Evolutionary conservation across 1,140 invertebrate genomes (phyloP).

Genomic region (Uloborus diversus): DNA sequence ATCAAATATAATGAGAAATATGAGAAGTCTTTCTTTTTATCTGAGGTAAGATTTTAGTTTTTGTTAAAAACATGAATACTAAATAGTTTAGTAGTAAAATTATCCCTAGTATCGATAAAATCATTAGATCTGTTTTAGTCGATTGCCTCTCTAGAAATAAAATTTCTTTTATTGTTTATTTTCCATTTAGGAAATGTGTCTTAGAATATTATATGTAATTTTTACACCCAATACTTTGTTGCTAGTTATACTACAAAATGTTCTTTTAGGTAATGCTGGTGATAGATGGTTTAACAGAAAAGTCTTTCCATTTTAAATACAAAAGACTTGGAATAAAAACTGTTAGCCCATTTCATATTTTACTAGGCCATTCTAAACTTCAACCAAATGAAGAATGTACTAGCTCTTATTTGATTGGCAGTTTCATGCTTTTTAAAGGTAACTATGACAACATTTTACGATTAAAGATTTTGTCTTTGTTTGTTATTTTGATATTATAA

Average conservation of each 20-base stretch:
- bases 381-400: neutral
- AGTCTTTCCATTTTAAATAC: conserved; percentile 18
- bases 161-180: no score
- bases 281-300: conserved; percentile 35
- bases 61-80: no score
- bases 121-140: no score
- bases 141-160: no score
- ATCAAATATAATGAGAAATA: conserved; percentile 22
- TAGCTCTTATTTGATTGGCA: conserved; percentile 25
- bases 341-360: neutral
- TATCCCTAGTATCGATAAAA: no score
- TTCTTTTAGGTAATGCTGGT: conserved; percentile 30
- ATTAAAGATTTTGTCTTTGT: neutral
- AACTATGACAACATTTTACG: neutral
- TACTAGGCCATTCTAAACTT: conserved; percentile 21
- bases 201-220: no score
- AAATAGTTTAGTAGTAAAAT: no score
- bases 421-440: conserved; percentile 51
- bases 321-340: conserved; percentile 20
- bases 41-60: conserved; percentile 21
- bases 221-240: no score
- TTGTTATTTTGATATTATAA: neutral
- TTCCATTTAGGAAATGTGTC: no score
- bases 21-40: neutral
- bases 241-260: neutral